Base-by-base conservation (phyloP, 1,140 invertebrate genomes). In the Tribolium madens region DNA sequence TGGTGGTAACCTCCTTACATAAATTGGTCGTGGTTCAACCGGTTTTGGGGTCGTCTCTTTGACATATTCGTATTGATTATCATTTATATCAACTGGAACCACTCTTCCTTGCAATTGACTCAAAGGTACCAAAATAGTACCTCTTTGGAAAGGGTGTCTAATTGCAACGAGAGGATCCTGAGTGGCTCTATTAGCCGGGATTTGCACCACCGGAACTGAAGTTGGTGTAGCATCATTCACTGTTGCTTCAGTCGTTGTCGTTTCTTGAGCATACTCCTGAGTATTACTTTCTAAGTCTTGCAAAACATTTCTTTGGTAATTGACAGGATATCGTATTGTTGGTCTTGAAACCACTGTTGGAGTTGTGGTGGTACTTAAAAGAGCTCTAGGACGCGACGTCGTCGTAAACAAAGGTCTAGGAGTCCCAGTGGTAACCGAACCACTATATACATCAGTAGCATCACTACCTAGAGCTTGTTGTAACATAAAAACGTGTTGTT, bases 321-420 rank as follows among this genome's bases (percentile, higher is more conserved):
- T 81, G 17, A 76, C 50, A 1, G 81, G 78, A 76, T 82, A 84
- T 15, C 78, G 76, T 26, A 74, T 75, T 86, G 86, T 83, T 70
- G 84, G 76, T 77, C 82, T 81, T 76, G 79, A 33, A 85, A 86
- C 33, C 31, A 88, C 84, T 68, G 21, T 46, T n/a, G 79, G 78
- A 17, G 36, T 10, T 17, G 85, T 4, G 18, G 80, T 76, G n/a
- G 79, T 80, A 72, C 73, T 80, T 12, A 75, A 76, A 64, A 87
- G 68, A 12, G 87, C 78, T 26, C 86, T 81, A 0, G 88, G 84
- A 14, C 87, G 84, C 1, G 86, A 88, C 5, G 89, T 89, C 0
- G 91, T 93, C 1, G 91, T 93, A 78, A 92, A 92, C 9, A 92
- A 84, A 10, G 91, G 91, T 47, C 91, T 83, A 9, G 90, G 87